Evolutionary conservation across 2,888 invertebrate genomes (phyloP), one percentile per base, ranked within the genome.

Genomic region (Eumerus sabulonum): DNA sequence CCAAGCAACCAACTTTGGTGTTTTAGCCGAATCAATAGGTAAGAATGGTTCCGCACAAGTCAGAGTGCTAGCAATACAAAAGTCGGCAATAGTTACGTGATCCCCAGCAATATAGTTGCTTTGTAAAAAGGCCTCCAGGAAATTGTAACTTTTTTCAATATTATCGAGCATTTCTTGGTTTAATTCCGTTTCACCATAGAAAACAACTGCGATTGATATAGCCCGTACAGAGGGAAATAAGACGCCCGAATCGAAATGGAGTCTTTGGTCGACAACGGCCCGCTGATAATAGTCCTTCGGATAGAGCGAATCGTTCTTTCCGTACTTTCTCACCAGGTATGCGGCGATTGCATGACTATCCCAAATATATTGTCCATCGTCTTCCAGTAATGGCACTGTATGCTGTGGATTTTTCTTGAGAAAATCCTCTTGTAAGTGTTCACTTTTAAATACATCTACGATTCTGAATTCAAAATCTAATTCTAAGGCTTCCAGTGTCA

Each of bases 361-460:
- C 81, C 84, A 83, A 19, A 86, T 66, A 9, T 42, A 81, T n/a
- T 76, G 57, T 0, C 82, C 85, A 19, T 82, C 81, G 64, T 85
- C 85, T 14, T 84, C 83, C 17, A 83, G 40, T 12, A 73, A 9
- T 7, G 83, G 83, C 3, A 83, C 54, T 0, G 86, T 86, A 27
- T 85, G 85, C 60, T 85, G 85, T 0, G 83, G 88, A 82, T 88
- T 88, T 70, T 85, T 88, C 54, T 85, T 82, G 1, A 85, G n/a
- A 35, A 67, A 87, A 27, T 84, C 85, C 48, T 82, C 76, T 0
- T 82, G 73, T 0, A 71, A 48, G n/a, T n/a, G 12, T 48, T 86
- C 85, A 9, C 74, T 71, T 0, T 19, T 45, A 4, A 82, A 17
- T 0, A 84, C 9, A 40, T 84, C 82, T 9, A 85, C 68, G 19